Evolutionary conservation across 2,888 invertebrate species (phyloP).

Genomic region (Kryphioiulus occultus): DNA sequence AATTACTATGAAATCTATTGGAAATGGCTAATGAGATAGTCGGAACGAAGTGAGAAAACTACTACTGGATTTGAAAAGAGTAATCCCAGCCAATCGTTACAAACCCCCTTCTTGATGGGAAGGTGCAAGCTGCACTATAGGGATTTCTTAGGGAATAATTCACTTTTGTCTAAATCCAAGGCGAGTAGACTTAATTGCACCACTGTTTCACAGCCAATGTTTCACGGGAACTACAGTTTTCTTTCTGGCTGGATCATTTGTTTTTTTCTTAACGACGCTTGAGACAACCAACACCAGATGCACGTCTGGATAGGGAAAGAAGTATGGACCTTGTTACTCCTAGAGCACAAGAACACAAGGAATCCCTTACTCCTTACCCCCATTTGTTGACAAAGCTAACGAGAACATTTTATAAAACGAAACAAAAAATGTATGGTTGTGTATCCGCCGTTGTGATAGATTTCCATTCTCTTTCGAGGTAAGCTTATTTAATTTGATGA

Average conservation of each 20-base stretch:
- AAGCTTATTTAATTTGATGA: background rate
- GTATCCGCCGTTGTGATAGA: background rate
- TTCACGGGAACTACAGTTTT: background rate
- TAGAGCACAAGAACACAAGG: no score
- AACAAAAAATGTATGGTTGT: background rate
- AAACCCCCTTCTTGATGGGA: background rate
- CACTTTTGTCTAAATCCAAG: conserved; percentile 1
- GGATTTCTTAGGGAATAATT: conserved; percentile 25
- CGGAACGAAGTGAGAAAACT: background rate
- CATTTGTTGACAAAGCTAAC: background rate
- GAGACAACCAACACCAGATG: background rate
- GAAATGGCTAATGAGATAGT: conserved; percentile 6
- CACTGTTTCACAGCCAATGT: background rate
- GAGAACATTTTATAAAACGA: background rate
- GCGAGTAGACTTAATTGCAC: background rate
- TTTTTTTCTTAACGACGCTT: background rate
- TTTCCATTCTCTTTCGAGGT: background rate
- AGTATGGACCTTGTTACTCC: background rate
- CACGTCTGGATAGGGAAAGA: background rate
- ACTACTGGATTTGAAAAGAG: background rate
- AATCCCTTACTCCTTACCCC: no score
- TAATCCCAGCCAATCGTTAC: background rate
- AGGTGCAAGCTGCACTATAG: background rate
- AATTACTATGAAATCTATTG: background rate
- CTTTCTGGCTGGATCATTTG: background rate